A percentile compares a stretch with the other conserved stretches of the same genome.
Conservation (phyloP, 1,140 invertebrate genomes). For the Doryteuthis pealeii region DNA sequence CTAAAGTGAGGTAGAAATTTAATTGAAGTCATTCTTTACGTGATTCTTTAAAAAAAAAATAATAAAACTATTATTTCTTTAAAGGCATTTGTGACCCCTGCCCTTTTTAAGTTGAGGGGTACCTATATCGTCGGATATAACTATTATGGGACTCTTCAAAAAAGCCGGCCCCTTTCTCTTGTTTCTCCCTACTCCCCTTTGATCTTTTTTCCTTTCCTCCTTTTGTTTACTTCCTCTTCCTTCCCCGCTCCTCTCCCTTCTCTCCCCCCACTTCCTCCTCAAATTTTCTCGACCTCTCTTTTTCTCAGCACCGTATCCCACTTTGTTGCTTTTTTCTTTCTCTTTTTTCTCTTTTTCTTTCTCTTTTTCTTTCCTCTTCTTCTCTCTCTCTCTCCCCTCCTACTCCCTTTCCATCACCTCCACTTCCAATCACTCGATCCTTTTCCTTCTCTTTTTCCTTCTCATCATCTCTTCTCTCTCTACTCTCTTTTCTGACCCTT, state of each 20-base stretch:
- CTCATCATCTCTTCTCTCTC: conserved; percentile 1
- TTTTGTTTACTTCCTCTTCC: background rate
- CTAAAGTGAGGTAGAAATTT: no score
- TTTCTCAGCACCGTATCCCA: background rate
- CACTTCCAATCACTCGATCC: background rate
- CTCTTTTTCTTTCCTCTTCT: background rate
- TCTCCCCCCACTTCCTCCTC: no score
- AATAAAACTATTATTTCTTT: no score
- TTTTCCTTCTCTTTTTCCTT: background rate
- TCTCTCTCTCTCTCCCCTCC: background rate
- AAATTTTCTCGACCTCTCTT: no score
- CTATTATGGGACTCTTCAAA: no score
- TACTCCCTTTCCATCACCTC: background rate
- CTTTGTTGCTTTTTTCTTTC: background rate
- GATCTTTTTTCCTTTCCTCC: background rate
- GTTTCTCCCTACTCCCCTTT: background rate
- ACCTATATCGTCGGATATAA: no score
- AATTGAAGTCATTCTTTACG: no score
- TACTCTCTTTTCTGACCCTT: background rate
- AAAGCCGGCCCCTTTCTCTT: background rate
- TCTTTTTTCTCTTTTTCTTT: background rate
- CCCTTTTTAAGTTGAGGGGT: no score
- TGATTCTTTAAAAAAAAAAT: no score
- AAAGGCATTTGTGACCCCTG: no score
- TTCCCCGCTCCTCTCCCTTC: no score